These are phyloP conservation scores for Dasysyrphus tricinctus DNA, from an alignment of 2,888 invertebrate species.

Conservation along the genomic window DNA sequence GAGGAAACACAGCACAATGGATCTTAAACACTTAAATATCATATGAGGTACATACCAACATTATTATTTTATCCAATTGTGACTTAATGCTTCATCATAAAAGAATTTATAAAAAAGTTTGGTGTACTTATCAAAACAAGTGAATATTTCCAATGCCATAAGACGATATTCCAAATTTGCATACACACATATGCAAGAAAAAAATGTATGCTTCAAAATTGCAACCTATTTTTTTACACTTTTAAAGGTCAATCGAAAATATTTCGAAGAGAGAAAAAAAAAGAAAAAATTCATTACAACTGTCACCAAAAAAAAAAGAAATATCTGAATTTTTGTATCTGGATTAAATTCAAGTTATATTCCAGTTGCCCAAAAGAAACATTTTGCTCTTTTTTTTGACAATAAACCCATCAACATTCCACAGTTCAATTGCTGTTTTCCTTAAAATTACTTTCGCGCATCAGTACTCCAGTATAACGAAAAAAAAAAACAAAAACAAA, in stretches of 20 bases:
- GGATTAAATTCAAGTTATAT: constrained; percentile 2
- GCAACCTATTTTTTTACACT: background rate
- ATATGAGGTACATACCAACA: too few species aligned
- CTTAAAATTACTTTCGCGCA: constrained; percentile 35
- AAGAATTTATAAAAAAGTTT: too few species aligned
- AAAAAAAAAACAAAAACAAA: background rate
- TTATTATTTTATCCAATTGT: too few species aligned
- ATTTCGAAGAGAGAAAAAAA: background rate
- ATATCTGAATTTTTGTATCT: background rate
- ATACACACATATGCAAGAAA: background rate
- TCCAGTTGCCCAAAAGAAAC: background rate
- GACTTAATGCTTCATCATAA: too few species aligned
- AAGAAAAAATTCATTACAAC: background rate
- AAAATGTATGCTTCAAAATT: background rate
- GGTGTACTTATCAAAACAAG: background rate
- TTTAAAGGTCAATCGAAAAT: constrained; percentile 14
- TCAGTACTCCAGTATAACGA: background rate
- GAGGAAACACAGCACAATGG: too few species aligned
- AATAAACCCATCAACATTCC: constrained; percentile 59
- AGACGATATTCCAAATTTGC: background rate
- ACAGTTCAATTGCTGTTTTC: constrained; percentile 45
- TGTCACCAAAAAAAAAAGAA: constrained; percentile 17
- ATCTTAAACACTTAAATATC: too few species aligned
- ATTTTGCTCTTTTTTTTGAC: background rate
- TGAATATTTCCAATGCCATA: background rate